A percentile compares a stretch with the other conserved stretches of the same genome.
These are phyloP conservation scores for Eupithecia vulgata DNA, from an alignment of 2,888 invertebrate species.

Conservation along the genomic window DNA sequence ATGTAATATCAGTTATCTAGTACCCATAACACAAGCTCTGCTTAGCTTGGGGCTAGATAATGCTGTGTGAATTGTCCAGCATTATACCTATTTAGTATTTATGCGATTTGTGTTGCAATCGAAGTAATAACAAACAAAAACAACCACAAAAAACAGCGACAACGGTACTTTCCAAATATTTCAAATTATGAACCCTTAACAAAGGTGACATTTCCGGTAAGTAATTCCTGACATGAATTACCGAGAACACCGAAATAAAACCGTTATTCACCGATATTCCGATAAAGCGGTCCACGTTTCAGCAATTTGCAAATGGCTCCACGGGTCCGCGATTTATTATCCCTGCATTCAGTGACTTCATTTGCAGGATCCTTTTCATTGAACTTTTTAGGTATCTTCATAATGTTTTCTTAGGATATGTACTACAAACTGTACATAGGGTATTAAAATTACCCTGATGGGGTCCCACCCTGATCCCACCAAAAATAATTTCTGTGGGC, in stretches of 20 bases:
- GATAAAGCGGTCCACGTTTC: constrained; percentile 46
- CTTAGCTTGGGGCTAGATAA: too few relatives aligned
- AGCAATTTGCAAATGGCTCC: constrained; percentile 54
- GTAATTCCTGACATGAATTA: constrained; percentile 33
- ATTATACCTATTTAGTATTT: neutral
- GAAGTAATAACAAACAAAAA: neutral
- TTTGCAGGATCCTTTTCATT: constrained; percentile 31
- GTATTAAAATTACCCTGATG: neutral
- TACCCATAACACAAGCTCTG: too few relatives aligned
- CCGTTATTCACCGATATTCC: constrained; percentile 36
- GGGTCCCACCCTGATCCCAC: too few relatives aligned
- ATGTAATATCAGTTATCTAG: too few relatives aligned
- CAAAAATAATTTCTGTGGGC: too few relatives aligned
- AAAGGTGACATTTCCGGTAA: constrained; percentile 21
- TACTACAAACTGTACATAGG: neutral
- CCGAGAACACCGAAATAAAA: constrained; percentile 37
- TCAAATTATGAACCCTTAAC: constrained; percentile 4
- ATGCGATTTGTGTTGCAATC: neutral
- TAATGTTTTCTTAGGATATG: neutral
- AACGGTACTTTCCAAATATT: neutral
- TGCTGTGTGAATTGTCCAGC: too few relatives aligned
- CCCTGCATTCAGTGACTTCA: constrained; percentile 37
- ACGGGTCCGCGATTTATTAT: constrained; percentile 50
- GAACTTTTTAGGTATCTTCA: constrained; percentile 26
- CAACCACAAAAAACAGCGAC: neutral